Percentiles rank a stretch among this genome's conserved stretches.
phyloP scores from a whole-genome alignment of 2,888 invertebrate species.

The Clunio marinus region DNA sequence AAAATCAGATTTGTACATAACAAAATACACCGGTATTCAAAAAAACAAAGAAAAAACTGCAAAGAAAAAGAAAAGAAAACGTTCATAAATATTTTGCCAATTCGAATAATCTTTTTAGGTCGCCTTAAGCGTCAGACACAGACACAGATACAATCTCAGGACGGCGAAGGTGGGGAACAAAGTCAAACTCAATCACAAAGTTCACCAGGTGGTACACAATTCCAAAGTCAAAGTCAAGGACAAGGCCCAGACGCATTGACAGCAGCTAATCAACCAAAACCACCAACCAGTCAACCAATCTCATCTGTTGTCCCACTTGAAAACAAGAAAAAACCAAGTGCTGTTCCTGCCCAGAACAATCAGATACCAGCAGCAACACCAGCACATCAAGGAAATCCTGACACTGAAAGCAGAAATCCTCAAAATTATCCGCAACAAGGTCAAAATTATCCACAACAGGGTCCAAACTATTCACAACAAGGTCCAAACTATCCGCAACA shows the following conservation, averaged over 20 bases:
- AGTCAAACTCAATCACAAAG: background rate
- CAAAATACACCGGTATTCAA: no score
- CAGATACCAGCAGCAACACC: background rate
- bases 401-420: background rate
- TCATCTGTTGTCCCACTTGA: no score
- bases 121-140: slow-evolving; percentile 15
- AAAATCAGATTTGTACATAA: no score
- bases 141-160: slow-evolving; percentile 14
- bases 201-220: background rate
- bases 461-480: background rate
- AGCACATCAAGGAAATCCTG: background rate
- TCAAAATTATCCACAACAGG: background rate
- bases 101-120: no score
- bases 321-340: no score
- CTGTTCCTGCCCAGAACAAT: no score
- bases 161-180: background rate
- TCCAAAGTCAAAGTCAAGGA: slow-evolving; percentile 6
- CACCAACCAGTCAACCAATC: background rate
- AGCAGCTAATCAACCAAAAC: no score
- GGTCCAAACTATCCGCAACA: background rate
- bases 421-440: background rate
- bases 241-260: no score
- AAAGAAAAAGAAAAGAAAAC: no score
- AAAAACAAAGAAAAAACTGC: no score
- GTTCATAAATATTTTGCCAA: no score